phyloP scores from a whole-genome alignment of 2,888 invertebrate species.

The Diadromus collaris region DNA sequence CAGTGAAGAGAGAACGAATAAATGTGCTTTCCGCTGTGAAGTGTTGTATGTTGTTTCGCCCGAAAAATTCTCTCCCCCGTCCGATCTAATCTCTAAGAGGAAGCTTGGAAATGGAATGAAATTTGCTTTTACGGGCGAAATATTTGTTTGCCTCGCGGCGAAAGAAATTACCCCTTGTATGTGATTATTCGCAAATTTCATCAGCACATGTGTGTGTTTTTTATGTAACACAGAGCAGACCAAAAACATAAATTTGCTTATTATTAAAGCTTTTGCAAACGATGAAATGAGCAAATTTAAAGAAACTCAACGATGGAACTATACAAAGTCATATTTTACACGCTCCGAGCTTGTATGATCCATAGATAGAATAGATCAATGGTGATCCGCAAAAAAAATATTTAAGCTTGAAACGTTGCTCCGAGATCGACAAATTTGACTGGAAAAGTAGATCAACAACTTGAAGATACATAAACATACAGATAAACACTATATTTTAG shows the following conservation, averaged over 20 bases:
- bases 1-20: conserved; percentile 63
- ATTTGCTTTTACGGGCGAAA: conserved; percentile 16
- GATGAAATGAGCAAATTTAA: not conserved
- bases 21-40: conserved; percentile 60
- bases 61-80: not conserved
- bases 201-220: not conserved
- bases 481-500: too few species aligned
- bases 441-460: too few species aligned
- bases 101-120: conserved; percentile 16
- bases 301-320: too few species aligned
- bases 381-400: too few species aligned
- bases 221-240: not conserved
- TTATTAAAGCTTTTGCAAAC: not conserved
- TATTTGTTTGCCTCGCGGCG: conserved; percentile 47
- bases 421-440: too few species aligned
- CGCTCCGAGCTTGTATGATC: too few species aligned
- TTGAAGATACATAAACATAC: too few species aligned
- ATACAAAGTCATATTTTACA: too few species aligned
- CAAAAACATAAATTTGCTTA: not conserved
- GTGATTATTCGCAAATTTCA: not conserved
- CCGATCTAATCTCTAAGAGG: conserved; percentile 6
- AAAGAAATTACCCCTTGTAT: not conserved
- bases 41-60: conserved; percentile 18
- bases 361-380: too few species aligned
- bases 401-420: too few species aligned